Conservation (phyloP, 2,888 invertebrate genomes). For the Orchesella flavescens region DNA sequence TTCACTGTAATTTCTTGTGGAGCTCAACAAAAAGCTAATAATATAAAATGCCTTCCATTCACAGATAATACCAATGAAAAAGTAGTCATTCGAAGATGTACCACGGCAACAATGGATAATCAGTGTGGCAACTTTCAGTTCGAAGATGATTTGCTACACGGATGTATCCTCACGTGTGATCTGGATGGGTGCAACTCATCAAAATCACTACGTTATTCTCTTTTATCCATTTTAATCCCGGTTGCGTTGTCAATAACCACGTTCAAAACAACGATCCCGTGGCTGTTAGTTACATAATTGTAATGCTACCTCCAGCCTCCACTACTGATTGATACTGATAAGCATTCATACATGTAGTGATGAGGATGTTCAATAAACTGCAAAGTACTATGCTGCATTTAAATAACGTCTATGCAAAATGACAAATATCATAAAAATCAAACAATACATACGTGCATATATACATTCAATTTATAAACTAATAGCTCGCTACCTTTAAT, state of each 20-base stretch:
- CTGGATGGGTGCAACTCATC: constrained; percentile 76
- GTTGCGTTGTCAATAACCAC: not conserved
- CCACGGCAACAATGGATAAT: constrained; percentile 76
- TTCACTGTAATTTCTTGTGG: not conserved
- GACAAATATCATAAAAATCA: not conserved
- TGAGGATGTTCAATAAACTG: not conserved
- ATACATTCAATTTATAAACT: too few relatives aligned
- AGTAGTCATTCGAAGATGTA: constrained; percentile 76
- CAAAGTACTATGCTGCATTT: not conserved
- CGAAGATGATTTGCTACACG: constrained; percentile 75
- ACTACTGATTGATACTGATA: too few relatives aligned
- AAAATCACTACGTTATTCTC: not conserved
- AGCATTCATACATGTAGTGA: too few relatives aligned
- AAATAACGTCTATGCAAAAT: not conserved
- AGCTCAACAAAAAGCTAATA: too few relatives aligned
- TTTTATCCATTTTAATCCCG: not conserved
- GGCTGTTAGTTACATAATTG: not conserved
- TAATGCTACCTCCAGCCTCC: too few relatives aligned
- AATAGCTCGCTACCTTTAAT: too few relatives aligned
- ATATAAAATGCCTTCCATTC: too few relatives aligned
- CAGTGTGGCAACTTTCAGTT: constrained; percentile 77
- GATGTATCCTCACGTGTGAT: constrained; percentile 77
- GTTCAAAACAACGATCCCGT: not conserved
- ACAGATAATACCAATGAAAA: constrained; percentile 74
- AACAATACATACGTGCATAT: too few relatives aligned